A percentile compares a stretch with the other conserved stretches of the same genome.
Conservation (phyloP, 1,140 invertebrate genomes). For the Monochamus saltuarius region DNA sequence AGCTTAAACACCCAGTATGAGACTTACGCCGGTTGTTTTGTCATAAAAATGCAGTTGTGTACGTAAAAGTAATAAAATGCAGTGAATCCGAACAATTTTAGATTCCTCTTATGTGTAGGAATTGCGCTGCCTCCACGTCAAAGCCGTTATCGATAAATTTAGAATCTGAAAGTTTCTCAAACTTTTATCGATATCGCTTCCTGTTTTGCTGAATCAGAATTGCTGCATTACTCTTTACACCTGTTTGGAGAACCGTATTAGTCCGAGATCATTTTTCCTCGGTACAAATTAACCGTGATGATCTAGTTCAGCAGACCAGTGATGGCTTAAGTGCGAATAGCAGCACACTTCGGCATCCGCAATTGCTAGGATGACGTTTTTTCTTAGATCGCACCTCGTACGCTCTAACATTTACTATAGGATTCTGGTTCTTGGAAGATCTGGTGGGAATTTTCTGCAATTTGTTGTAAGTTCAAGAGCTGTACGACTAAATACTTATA, state of each 20-base stretch:
- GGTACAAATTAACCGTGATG: conserved; percentile 12
- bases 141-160: background rate
- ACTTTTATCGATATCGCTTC: conserved; percentile 1
- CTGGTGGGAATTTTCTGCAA: too few species aligned
- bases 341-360: conserved; percentile 15
- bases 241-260: conserved; percentile 10
- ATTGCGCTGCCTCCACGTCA: background rate
- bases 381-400: too few species aligned
- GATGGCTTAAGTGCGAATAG: conserved; percentile 13
- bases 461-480: too few species aligned
- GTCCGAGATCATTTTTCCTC: conserved; percentile 3
- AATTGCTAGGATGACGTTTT: background rate
- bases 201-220: conserved; percentile 5
- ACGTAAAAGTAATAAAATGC: background rate
- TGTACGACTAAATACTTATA: too few species aligned
- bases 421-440: too few species aligned
- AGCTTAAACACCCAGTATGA: too few species aligned
- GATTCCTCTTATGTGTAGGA: conserved; percentile 7
- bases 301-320: conserved; percentile 21
- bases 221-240: conserved; percentile 18
- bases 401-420: too few species aligned
- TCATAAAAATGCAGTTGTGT: too few species aligned
- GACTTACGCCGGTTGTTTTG: too few species aligned
- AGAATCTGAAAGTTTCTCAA: background rate
- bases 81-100: background rate